phyloP scores from a whole-genome alignment of 2,113 vertebrate species.

The Semnornis frantzii region DNA sequence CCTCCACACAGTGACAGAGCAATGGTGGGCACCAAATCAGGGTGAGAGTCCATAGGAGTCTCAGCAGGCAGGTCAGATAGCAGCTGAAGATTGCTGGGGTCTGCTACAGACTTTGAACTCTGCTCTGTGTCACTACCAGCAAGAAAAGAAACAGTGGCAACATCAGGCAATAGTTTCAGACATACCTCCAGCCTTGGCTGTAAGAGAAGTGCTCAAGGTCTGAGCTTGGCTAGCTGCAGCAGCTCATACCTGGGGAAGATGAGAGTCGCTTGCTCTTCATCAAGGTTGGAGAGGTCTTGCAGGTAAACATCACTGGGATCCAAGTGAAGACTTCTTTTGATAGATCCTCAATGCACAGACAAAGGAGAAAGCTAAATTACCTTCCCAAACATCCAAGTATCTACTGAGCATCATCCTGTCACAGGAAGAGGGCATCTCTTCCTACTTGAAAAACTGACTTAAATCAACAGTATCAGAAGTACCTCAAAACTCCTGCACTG shows the following conservation, averaged over 20 bases:
- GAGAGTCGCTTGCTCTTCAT: conserved; percentile 81
- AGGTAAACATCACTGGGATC: conserved; percentile 84
- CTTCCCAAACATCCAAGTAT: background rate
- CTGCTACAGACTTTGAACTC: conserved; percentile 51
- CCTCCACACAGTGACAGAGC: conserved; percentile 90
- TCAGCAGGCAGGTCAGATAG: conserved; percentile 57
- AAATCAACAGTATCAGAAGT: background rate
- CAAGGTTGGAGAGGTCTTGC: conserved; percentile 80
- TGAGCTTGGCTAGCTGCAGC: background rate
- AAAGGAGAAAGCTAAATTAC: background rate
- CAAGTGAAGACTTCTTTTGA: conserved; percentile 77
- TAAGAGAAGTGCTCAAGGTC: background rate
- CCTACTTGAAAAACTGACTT: background rate
- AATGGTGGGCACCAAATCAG: conserved; percentile 66
- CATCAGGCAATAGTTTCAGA: background rate
- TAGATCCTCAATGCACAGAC: conserved; percentile 43
- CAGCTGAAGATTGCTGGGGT: conserved; percentile 67
- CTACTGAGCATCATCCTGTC: rapidly evolving
- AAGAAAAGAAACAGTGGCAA: background rate
- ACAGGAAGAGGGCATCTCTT: background rate
- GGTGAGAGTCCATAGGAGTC: conserved; percentile 66
- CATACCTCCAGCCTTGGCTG: background rate
- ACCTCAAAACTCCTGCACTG: background rate
- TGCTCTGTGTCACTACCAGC: conserved; percentile 76
- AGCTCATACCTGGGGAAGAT: conserved; percentile 84